Conservation (phyloP, 2,888 invertebrate genomes). For the Empis stercorea region DNA sequence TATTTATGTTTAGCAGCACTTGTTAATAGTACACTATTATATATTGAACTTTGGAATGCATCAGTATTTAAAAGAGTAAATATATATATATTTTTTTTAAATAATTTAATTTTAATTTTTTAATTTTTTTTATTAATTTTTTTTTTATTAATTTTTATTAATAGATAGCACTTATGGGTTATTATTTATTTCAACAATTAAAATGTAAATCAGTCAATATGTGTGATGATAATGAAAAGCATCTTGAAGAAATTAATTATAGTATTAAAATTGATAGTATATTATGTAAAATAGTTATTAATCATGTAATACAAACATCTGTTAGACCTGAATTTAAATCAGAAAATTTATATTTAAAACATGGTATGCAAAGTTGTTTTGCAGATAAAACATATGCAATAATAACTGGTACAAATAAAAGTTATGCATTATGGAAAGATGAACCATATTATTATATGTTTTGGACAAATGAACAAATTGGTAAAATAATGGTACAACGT, state of each 20-base stretch:
- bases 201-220: slow-evolving; percentile 6
- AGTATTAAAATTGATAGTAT: slow-evolving; percentile 14
- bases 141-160: not conserved
- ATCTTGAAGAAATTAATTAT: slow-evolving; percentile 9
- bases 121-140: not conserved
- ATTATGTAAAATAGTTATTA: slow-evolving; percentile 11
- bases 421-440: slow-evolving; percentile 15
- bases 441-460: not conserved
- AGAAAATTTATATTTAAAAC: slow-evolving; percentile 9
- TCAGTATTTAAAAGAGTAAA: slow-evolving; percentile 12
- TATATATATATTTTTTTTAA: not conserved
- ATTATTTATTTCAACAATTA: slow-evolving; percentile 9
- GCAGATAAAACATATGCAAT: slow-evolving; percentile 7
- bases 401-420: slow-evolving; percentile 6
- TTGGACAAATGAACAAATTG: not conserved
- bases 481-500: not conserved
- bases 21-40: slow-evolving; percentile 12
- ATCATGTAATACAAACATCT: slow-evolving; percentile 13
- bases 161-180: slow-evolving; percentile 10
- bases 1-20: slow-evolving; percentile 13
- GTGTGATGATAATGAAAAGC: not conserved
- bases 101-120: not conserved
- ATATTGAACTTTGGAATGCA: slow-evolving; percentile 13
- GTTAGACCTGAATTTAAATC: slow-evolving; percentile 6
- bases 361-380: not conserved